A percentile compares a stretch with the other conserved stretches of the same genome.
Evolutionary conservation across 2,797 vertebrate genomes (phyloP).

Genomic region (Champsocephalus gunnari): DNA sequence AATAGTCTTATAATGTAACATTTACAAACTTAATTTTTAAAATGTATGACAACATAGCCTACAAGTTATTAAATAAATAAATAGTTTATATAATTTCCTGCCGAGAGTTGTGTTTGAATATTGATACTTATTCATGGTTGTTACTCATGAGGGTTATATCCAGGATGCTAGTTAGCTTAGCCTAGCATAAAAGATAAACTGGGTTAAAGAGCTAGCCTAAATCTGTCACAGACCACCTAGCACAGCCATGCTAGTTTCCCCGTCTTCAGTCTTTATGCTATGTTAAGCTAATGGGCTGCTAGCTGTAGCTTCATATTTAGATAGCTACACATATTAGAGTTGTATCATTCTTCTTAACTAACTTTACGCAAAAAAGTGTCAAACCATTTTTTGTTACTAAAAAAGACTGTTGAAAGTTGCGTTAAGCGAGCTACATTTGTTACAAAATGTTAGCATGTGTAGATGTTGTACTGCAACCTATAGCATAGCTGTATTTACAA

Average conservation of each 20-base stretch:
- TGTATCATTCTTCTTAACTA: neutral
- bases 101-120: too few species aligned
- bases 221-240: rapidly evolving
- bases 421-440: neutral
- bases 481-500: neutral
- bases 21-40: neutral
- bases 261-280: neutral
- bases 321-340: neutral
- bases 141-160: neutral
- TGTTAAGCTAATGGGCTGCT: neutral
- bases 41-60: neutral
- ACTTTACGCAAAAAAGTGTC: neutral
- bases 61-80: too few species aligned
- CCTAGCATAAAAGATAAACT: neutral
- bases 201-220: neutral
- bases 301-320: neutral
- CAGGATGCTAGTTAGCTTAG: neutral
- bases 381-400: neutral
- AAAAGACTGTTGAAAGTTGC: neutral
- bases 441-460: neutral
- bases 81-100: too few species aligned
- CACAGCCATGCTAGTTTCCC: neutral
- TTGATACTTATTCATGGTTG: too few species aligned
- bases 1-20: neutral
- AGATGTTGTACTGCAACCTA: conserved; percentile 37